Evolutionary conservation across 2,113 vertebrate genomes (phyloP).

Genomic region (Tachuris rubrigastra): DNA sequence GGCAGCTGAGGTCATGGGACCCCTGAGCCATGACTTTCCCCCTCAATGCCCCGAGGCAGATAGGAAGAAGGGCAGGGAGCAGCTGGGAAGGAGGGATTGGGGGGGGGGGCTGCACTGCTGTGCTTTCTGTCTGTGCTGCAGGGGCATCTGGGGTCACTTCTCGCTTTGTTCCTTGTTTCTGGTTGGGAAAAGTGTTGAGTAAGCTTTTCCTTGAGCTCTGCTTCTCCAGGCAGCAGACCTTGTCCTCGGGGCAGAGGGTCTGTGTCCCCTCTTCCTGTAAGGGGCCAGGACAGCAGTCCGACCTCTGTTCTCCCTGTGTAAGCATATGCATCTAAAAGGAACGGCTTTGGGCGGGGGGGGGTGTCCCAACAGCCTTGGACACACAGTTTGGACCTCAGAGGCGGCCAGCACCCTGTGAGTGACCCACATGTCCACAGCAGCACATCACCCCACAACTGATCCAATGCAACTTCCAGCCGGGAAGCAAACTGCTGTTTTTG

Average conservation of each 20-base stretch:
- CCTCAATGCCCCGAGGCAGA: rapidly evolving
- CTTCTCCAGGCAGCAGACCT: background rate
- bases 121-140: background rate
- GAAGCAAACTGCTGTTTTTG: background rate
- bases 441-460: rapidly evolving
- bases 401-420: background rate
- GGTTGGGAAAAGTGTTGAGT: background rate
- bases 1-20: background rate
- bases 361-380: background rate
- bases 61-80: background rate
- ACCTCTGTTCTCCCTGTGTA: background rate
- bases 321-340: background rate
- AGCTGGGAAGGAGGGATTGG: background rate
- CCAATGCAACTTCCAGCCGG: rapidly evolving
- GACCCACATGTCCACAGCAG: background rate
- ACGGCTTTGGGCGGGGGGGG: too few relatives aligned
- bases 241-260: background rate
- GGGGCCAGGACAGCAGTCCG: background rate
- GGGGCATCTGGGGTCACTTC: background rate
- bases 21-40: background rate
- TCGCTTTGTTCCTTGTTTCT: background rate
- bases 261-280: background rate
- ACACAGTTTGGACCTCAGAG: background rate
- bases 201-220: background rate
- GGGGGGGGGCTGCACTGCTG: background rate